Evolutionary conservation across 2,797 vertebrate genomes (phyloP).

Genomic region (Odontamblyopus lacepedii): DNA sequence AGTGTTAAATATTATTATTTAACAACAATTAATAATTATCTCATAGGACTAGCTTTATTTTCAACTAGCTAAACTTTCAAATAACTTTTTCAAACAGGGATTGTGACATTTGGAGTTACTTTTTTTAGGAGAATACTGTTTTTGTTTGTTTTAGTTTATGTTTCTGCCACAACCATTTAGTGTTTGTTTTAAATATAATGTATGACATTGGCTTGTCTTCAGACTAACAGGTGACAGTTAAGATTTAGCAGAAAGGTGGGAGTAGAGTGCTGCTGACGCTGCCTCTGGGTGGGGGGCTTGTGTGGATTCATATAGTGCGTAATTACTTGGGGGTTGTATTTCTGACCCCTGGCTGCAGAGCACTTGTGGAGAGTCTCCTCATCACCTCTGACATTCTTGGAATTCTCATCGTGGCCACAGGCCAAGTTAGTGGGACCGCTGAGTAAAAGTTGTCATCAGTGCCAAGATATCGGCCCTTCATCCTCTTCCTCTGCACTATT

Average conservation of each 20-base stretch:
- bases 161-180: neutral
- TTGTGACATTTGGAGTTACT: neutral
- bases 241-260: slow-evolving; percentile 11
- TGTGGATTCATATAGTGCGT: slow-evolving; percentile 35
- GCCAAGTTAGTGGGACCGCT: slow-evolving; percentile 42
- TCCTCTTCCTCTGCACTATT: slow-evolving; percentile 27
- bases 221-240: slow-evolving; percentile 60
- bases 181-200: slow-evolving; percentile 58
- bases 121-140: neutral
- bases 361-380: slow-evolving; percentile 58
- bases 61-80: too few relatives aligned
- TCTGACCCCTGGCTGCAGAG: slow-evolving; percentile 50
- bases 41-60: too few relatives aligned
- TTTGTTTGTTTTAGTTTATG: neutral
- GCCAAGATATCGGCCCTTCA: slow-evolving; percentile 45
- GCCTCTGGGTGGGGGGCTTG: slow-evolving; percentile 14
- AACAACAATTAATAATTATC: too few relatives aligned
- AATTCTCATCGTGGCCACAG: slow-evolving; percentile 56
- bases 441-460: slow-evolving; percentile 70
- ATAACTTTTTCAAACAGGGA: too few relatives aligned
- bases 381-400: slow-evolving; percentile 48
- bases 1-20: too few relatives aligned
- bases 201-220: slow-evolving; percentile 46
- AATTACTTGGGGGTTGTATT: slow-evolving; percentile 66
- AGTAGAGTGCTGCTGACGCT: slow-evolving; percentile 61